Conservation (phyloP, 2,888 invertebrate genomes). For the Theretra japonica region DNA sequence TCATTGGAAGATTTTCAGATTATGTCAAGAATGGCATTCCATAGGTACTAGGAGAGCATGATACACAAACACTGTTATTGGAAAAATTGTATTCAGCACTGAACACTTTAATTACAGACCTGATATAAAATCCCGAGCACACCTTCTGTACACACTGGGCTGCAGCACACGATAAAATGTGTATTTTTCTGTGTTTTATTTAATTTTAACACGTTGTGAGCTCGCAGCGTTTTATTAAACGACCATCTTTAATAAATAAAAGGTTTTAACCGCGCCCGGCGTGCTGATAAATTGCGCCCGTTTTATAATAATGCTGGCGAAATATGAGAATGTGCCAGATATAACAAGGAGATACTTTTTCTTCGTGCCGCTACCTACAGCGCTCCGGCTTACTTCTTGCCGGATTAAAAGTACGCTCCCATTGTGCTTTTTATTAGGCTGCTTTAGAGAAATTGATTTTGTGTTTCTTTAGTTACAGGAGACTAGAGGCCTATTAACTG, state of each 20-base stretch:
- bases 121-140: too few relatives aligned
- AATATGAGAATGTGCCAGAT: slow-evolving; percentile 23
- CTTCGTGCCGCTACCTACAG: slow-evolving; percentile 1
- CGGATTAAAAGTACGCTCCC: slow-evolving; percentile 9
- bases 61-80: too few relatives aligned
- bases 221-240: slow-evolving; percentile 27
- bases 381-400: neutral
- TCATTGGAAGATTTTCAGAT: too few relatives aligned
- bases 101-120: too few relatives aligned
- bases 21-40: too few relatives aligned
- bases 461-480: neutral
- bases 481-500: neutral
- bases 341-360: slow-evolving; percentile 16
- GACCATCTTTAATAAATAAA: slow-evolving; percentile 26
- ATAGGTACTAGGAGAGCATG: too few relatives aligned
- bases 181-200: slow-evolving; percentile 45
- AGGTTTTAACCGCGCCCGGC: slow-evolving; percentile 25
- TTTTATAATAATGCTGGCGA: slow-evolving; percentile 25
- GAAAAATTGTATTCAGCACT: too few relatives aligned
- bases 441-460: neutral
- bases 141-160: neutral
- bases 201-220: slow-evolving; percentile 40
- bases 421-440: neutral
- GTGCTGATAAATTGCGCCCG: slow-evolving; percentile 22
- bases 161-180: slow-evolving; percentile 38